Conservation (phyloP, 2,888 invertebrate genomes). For the Eretmocerus hayati region DNA sequence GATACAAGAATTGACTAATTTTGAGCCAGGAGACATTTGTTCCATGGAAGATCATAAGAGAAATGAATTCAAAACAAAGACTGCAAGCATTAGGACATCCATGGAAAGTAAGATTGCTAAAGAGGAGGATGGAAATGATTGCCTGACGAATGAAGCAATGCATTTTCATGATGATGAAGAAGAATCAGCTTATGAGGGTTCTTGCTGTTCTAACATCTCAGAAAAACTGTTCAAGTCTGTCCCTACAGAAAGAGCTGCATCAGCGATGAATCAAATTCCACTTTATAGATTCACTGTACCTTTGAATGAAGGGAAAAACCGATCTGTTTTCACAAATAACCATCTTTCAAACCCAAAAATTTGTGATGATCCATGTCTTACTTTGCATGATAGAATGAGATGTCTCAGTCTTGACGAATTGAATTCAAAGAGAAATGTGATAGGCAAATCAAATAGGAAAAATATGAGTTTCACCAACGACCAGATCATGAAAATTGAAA, state of each 20-base stretch:
- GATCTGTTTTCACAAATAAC: conserved; percentile 3
- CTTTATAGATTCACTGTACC: conserved; percentile 1
- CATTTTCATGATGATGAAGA: conserved; percentile 21
- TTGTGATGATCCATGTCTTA: conserved; percentile 10
- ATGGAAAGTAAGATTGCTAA: conserved; percentile 13
- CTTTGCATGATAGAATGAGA: conserved; percentile 21
- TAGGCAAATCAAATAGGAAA: conserved; percentile 24
- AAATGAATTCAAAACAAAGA: conserved; percentile 5
- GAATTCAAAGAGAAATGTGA: neutral
- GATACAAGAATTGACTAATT: conserved; percentile 5
- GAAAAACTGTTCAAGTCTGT: conserved; percentile 28
- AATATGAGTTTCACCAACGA: conserved; percentile 48
- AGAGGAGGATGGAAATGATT: neutral
- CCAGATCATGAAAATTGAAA: conserved; percentile 45
- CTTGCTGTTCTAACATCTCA: conserved; percentile 32
- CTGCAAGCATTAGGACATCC: conserved; percentile 9
- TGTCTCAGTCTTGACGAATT: conserved; percentile 14
- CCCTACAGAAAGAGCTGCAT: too few species aligned
- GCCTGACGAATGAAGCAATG: conserved; percentile 5
- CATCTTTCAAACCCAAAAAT: conserved; percentile 12
- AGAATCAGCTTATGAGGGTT: conserved; percentile 34
- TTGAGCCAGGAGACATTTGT: conserved; percentile 8
- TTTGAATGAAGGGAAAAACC: neutral
- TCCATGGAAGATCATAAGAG: conserved; percentile 5
- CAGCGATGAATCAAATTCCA: conserved; percentile 21